Conservation (phyloP, 2,797 vertebrate genomes). For the Pipistrellus pygmaeus region DNA sequence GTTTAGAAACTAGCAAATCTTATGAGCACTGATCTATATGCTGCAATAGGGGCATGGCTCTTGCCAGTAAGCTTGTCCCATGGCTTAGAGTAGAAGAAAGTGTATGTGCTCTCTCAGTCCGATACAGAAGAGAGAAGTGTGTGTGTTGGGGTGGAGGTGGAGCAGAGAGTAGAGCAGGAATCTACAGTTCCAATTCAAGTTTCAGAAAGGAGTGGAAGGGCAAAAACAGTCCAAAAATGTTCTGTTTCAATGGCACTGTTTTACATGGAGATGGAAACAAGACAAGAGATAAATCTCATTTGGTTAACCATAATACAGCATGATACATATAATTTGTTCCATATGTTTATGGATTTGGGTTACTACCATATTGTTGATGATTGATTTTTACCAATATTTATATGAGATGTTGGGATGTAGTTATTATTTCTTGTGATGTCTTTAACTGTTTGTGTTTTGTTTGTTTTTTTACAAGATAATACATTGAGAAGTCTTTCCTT, state of each 20-base stretch:
- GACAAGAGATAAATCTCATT: background rate
- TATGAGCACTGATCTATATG: rapidly evolving
- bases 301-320: background rate
- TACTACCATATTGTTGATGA: background rate
- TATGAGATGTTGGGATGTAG: background rate
- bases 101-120: background rate
- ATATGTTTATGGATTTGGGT: background rate
- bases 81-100: background rate
- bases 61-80: background rate
- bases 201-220: background rate
- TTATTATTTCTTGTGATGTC: background rate
- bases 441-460: background rate
- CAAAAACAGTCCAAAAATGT: background rate
- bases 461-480: background rate
- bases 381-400: background rate
- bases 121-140: background rate
- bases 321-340: background rate
- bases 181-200: background rate
- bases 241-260: rapidly evolving
- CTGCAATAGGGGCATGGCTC: background rate
- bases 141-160: too few species aligned
- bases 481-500: background rate
- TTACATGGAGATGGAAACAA: background rate
- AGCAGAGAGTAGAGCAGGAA: background rate
- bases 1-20: background rate